Evolutionary conservation across 2,797 vertebrate species (phyloP).

Genomic region (Manis javanica): DNA sequence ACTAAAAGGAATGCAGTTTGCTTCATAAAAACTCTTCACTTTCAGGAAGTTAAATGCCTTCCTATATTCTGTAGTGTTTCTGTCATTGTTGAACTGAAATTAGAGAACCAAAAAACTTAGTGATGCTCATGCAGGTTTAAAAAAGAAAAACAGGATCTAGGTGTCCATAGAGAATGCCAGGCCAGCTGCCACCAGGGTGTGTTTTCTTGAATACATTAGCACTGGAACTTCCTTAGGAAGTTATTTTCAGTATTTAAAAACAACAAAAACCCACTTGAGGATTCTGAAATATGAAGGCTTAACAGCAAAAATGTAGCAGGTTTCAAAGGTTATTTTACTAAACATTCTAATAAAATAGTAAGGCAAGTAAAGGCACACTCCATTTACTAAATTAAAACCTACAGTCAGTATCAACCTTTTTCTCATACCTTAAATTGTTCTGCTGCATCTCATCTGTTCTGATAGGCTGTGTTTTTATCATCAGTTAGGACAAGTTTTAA

Average conservation of each 20-base stretch:
- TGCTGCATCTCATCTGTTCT: neutral
- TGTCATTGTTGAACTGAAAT: slow-evolving; percentile 6
- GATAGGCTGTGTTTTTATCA: neutral
- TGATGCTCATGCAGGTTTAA: neutral
- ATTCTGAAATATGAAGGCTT: neutral
- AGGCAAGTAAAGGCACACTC: neutral
- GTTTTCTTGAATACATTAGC: neutral
- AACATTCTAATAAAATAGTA: neutral
- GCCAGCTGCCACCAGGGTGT: neutral
- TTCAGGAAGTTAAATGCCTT: neutral
- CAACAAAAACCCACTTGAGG: neutral
- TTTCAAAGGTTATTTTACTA: neutral
- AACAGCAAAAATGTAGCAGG: neutral
- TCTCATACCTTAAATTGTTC: neutral
- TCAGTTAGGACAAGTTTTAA: neutral
- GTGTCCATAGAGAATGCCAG: too few species aligned
- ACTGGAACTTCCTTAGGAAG: neutral
- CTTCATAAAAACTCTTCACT: neutral
- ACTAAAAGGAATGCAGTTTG: neutral
- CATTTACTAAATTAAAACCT: neutral
- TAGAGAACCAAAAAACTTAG: neutral
- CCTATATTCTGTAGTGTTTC: neutral
- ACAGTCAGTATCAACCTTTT: neutral
- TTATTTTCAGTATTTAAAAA: neutral
- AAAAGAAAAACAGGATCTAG: neutral